Evolutionary conservation across 2,797 vertebrate genomes (phyloP).

Genomic region (Danio tinwini): DNA sequence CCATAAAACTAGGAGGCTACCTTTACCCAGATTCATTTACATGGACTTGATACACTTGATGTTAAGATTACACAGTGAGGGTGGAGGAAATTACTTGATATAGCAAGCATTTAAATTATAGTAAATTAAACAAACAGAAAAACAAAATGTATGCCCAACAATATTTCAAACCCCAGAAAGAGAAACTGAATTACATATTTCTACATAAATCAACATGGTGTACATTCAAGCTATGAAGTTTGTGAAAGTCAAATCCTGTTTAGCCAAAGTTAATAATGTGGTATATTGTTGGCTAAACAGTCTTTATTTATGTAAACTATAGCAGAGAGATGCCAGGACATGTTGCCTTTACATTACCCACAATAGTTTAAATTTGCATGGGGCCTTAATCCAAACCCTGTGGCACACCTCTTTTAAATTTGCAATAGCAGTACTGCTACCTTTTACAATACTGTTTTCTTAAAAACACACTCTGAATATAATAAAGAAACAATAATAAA

Average conservation of each 20-base stretch:
- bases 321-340: conserved; percentile 21
- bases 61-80: conserved; percentile 60
- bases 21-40: conserved; percentile 12
- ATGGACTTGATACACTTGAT: conserved; percentile 12
- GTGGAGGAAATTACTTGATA: conserved; percentile 58
- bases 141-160: conserved; percentile 50
- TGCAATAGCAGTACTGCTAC: conserved; percentile 6
- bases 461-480: not conserved
- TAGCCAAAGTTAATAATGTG: conserved; percentile 55
- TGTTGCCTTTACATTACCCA: conserved; percentile 13
- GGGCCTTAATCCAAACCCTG: not conserved
- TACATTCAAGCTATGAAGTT: conserved; percentile 75
- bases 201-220: conserved; percentile 78
- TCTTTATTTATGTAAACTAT: conserved; percentile 26
- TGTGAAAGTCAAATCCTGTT: conserved; percentile 83
- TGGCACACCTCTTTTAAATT: conserved; percentile 8
- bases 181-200: conserved; percentile 72
- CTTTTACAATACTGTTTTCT: not conserved
- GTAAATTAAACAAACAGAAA: conserved; percentile 45
- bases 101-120: conserved; percentile 66
- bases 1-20: not conserved
- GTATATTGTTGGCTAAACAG: conserved; percentile 41
- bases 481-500: too few relatives aligned
- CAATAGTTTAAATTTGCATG: conserved; percentile 6
- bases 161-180: conserved; percentile 69